A percentile compares a stretch with the other conserved stretches of the same genome.
Evolutionary conservation across 2,113 vertebrate species (phyloP).

Genomic region (Takifugu flavidus): DNA sequence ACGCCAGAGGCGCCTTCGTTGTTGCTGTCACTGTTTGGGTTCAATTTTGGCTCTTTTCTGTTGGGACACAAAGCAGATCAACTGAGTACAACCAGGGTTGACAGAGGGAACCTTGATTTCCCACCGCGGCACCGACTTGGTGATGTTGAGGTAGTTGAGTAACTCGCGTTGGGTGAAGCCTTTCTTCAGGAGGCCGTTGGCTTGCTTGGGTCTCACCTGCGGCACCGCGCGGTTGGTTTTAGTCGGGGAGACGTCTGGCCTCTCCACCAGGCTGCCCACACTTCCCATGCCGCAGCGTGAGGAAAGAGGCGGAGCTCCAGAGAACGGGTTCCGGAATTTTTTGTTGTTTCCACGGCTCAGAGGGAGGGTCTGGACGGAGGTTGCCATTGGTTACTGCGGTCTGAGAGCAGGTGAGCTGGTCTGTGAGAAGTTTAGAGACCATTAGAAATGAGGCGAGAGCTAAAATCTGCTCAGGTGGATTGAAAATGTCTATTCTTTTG

Average conservation of each 20-base stretch:
- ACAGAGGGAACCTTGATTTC: background rate
- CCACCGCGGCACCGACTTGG: constrained; percentile 60
- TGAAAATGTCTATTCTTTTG: too few species aligned
- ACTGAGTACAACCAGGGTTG: background rate
- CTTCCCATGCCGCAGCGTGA: constrained; percentile 88
- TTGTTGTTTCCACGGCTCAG: constrained; percentile 80
- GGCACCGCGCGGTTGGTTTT: constrained; percentile 74
- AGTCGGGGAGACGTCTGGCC: constrained; percentile 82
- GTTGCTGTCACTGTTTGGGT: constrained; percentile 37
- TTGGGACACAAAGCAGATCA: constrained; percentile 21
- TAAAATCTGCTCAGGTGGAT: background rate
- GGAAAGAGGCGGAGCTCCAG: constrained; percentile 59
- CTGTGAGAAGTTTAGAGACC: constrained; percentile 59
- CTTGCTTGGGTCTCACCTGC: constrained; percentile 81
- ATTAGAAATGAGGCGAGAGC: constrained; percentile 12
- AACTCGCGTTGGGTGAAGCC: constrained; percentile 88
- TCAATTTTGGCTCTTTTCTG: constrained; percentile 81
- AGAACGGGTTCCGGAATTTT: constrained; percentile 69
- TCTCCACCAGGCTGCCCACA: constrained; percentile 94
- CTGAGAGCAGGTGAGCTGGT: constrained; percentile 64
- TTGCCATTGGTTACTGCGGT: constrained; percentile 90
- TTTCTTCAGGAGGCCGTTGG: constrained; percentile 85
- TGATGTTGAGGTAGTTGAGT: constrained; percentile 90
- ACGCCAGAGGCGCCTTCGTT: constrained; percentile 72
- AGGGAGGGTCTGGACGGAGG: constrained; percentile 83